phyloP scores from a whole-genome alignment of 2,888 invertebrate species.

The Ochlodes sylvanus region DNA sequence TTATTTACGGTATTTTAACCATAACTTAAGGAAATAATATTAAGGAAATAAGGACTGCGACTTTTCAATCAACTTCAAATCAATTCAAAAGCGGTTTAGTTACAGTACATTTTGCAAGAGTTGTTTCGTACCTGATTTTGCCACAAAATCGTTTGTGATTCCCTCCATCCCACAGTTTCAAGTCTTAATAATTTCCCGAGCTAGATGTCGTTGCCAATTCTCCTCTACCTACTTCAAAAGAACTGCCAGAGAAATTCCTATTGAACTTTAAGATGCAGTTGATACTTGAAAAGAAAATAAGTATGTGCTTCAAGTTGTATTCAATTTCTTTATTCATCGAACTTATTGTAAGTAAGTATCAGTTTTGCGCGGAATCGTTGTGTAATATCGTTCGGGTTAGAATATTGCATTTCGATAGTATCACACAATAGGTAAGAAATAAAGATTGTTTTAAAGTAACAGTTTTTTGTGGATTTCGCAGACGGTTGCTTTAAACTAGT shows the following conservation, averaged over 20 bases:
- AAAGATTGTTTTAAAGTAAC: too few species aligned
- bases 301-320: constrained; percentile 11
- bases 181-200: constrained; percentile 17
- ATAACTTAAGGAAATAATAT: too few species aligned
- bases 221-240: constrained; percentile 18
- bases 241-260: constrained; percentile 21
- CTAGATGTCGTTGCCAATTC: constrained; percentile 19
- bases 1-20: too few species aligned
- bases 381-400: neutral
- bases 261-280: constrained; percentile 20
- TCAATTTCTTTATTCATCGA: constrained; percentile 11
- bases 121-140: too few species aligned
- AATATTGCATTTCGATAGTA: neutral
- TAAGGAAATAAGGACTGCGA: too few species aligned
- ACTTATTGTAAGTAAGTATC: neutral
- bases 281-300: constrained; percentile 25
- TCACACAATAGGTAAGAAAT: too few species aligned
- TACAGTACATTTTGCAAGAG: too few species aligned
- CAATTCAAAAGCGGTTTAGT: too few species aligned
- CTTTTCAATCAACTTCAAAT: too few species aligned
- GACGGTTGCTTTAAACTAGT: too few species aligned
- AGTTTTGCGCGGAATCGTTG: neutral
- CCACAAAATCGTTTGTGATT: neutral
- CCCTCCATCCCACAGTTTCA: neutral
- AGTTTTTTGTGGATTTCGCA: too few species aligned